Conservation (phyloP, 2,113 vertebrate species). For the Haplotaxodon microlepis region DNA sequence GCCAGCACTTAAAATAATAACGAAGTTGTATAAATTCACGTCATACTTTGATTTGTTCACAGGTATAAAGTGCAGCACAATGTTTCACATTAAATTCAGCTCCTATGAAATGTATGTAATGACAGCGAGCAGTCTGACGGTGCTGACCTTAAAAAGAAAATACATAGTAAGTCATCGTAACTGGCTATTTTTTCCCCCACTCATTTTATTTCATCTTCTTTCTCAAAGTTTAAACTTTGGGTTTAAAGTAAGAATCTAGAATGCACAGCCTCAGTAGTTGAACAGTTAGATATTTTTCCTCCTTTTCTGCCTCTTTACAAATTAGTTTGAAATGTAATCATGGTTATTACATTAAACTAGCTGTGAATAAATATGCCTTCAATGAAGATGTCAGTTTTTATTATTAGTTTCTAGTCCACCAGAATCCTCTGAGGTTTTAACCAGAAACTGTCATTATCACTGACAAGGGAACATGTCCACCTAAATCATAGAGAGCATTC, state of each 20-base stretch:
- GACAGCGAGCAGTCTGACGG: not conserved
- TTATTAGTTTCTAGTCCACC: not conserved
- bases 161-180: not conserved
- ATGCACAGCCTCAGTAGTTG: fast-evolving
- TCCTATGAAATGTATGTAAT: fast-evolving
- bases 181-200: fast-evolving
- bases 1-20: not conserved
- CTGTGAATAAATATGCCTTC: not conserved
- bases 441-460: not conserved
- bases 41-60: not conserved
- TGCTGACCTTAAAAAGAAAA: fast-evolving
- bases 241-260: not conserved
- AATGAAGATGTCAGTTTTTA: not conserved
- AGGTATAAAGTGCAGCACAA: not conserved
- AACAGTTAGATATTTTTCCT: fast-evolving
- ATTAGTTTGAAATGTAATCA: not conserved
- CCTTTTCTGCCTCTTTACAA: not conserved
- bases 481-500: not conserved
- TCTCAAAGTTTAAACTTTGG: not conserved
- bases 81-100: not conserved
- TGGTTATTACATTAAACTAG: not conserved
- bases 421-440: not conserved
- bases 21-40: fast-evolving
- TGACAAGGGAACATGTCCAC: not conserved
- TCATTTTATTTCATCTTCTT: fast-evolving